These are phyloP conservation scores for Pentalonia nigronervosa DNA, from an alignment of 1,140 invertebrate species.

Conservation along the genomic window DNA sequence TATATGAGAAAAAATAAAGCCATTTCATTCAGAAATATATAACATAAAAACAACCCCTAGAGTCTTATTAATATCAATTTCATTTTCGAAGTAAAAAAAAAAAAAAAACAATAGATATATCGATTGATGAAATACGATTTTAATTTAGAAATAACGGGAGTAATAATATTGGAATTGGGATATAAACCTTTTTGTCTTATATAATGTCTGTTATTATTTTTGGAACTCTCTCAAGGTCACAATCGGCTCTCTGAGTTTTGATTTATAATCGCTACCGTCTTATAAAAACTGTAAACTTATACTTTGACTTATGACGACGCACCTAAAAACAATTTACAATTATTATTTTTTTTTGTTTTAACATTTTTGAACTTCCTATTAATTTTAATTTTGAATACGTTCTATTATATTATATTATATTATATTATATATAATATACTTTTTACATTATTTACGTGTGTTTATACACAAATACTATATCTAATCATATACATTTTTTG, in stretches of 20 bases:
- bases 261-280: conserved; percentile 49
- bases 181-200: not conserved
- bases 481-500: not conserved
- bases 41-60: not conserved
- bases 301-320: not conserved
- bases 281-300: conserved; percentile 26
- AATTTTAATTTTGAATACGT: not conserved
- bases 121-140: not conserved
- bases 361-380: not conserved
- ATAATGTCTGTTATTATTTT: conserved; percentile 53
- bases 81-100: conserved; percentile 5
- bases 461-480: not conserved
- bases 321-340: not conserved
- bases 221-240: not conserved
- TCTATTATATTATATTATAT: not conserved
- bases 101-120: conserved; percentile 16
- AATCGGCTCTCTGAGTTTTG: not conserved
- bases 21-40: not conserved
- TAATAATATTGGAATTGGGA: not conserved
- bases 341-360: not conserved
- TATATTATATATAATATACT: not conserved
- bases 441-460: not conserved
- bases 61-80: conserved; percentile 5
- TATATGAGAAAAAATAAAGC: not conserved
- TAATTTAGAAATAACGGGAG: conserved; percentile 35